Base-by-base conservation (phyloP, 1,140 invertebrate species). In the Argopecten irradians region DNA sequence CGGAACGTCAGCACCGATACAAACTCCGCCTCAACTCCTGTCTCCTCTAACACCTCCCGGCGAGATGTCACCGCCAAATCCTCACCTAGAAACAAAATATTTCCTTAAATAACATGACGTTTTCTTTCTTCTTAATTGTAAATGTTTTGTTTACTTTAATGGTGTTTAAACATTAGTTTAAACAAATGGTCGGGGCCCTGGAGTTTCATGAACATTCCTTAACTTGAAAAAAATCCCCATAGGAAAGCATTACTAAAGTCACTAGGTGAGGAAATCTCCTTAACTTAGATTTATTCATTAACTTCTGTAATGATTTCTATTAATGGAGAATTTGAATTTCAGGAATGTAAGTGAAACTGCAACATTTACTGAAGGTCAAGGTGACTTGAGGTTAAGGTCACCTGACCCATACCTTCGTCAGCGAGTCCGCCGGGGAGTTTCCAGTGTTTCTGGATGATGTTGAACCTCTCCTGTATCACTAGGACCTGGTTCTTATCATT, bases 371-470 rank as follows among this genome's bases (percentile, higher is more conserved):
- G 28, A 34, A 34, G 33, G 35, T 33, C 33, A 84, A 84, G 28
- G 32, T 34, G 19, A 34, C 33, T 16, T n/a, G n/a, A 19, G 19
- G 0, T 33, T 33, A 35, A 83, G 90, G 34, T 22, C 13, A 85
- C 43, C n/a, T 32, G 43, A 86, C 22, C 88, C 90, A 93, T 96
- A 98, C 97, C 97, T 95, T 97, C 97, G 94, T 99, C 98, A 35
- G 98, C 97, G 96, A 98, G 98, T 87, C 98, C 98, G 88, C 98
- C 98, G 34, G 98, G 98, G 28, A 99, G 96, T 95, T 99, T 99
- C 98, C 98, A 99, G 13, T 91, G 88, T 84, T 82, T 89, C 86
- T 92, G 96, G 96, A 93, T 95, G 82, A 36, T 85, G 91, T 96
- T 96, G 95, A 96, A 97, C 94, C 97, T 97, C 93, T 98, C 98